These are phyloP conservation scores for Micrastur ruficollis DNA, from an alignment of 2,797 vertebrate genomes.

Conservation along the genomic window DNA sequence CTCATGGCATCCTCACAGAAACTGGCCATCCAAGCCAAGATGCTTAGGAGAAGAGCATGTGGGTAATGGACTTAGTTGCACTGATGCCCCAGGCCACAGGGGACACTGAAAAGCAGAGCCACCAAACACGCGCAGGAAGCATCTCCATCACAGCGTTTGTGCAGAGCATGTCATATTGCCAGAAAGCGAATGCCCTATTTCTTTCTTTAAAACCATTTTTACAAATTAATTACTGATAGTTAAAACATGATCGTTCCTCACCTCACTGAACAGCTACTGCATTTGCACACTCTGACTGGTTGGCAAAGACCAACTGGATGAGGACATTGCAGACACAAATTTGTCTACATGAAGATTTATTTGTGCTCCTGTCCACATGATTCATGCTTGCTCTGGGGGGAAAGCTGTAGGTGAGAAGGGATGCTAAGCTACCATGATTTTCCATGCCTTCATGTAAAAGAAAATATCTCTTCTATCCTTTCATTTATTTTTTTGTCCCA, in stretches of 20 bases:
- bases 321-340: not conserved
- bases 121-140: not conserved
- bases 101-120: not conserved
- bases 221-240: not conserved
- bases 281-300: not conserved
- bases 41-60: not conserved
- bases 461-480: not conserved
- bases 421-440: not conserved
- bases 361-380: not conserved
- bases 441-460: not conserved
- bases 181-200: not conserved
- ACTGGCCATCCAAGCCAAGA: not conserved
- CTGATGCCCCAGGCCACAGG: not conserved
- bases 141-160: not conserved
- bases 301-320: not conserved
- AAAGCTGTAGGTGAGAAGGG: not conserved
- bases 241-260: not conserved
- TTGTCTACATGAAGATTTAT: not conserved
- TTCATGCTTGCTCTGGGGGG: not conserved
- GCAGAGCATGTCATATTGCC: fast-evolving
- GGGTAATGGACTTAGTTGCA: not conserved
- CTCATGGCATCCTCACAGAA: not conserved
- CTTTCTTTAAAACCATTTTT: not conserved
- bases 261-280: not conserved
- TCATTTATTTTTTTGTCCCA: not conserved